Base-by-base conservation (phyloP, 2,113 vertebrate genomes). In the Python bivittatus region DNA sequence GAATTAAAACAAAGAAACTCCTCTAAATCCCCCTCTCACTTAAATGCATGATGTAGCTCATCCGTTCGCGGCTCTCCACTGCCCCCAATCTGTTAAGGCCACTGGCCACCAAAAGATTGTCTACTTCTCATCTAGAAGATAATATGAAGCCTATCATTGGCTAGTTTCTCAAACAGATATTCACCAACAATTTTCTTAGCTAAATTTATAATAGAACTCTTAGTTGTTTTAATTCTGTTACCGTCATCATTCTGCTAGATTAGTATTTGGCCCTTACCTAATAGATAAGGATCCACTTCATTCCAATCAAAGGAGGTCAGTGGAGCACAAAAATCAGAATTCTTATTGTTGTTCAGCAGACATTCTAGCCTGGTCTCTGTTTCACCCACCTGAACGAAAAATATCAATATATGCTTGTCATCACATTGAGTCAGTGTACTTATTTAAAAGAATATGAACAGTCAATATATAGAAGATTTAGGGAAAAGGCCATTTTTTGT, bases 261-360 rank as follows among this genome's bases (percentile, higher is more conserved):
- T 6, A 84, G 22, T 8, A 5, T 60, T 92, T 68, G 64, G 94
- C 25, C 23, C 98, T 98, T 97, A 99, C 99, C 99, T 58, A 99
- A 97, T 91, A 99, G 98, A 96, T 99, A 99, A 83, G 99, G 99
- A 95, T 99, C 99, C 86, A 99, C 99, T 96, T 99, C 99, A 88
- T 99, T 99, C 99, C 99, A 99, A 97, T 99, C 99, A 95, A 99
- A 99, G 12, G 99, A 99, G 13, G 99, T 99, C 94, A 99, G 97
- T 0, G 99, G 99, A 58, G 99, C 99, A 91, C 99, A 99, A 98
- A 99, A 99, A 96, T 99, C 99, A 0, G 99, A 99, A 97, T 99
- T 99, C 98, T 99, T 99, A 97, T 99, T 99, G 96, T 99, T 99
- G 95, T 99, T 99, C 93, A 99, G 97, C 96, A 99, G 98, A 97